Evolutionary conservation across 1,140 invertebrate species (phyloP).

Genomic region (Caenorhabditis elegans): DNA sequence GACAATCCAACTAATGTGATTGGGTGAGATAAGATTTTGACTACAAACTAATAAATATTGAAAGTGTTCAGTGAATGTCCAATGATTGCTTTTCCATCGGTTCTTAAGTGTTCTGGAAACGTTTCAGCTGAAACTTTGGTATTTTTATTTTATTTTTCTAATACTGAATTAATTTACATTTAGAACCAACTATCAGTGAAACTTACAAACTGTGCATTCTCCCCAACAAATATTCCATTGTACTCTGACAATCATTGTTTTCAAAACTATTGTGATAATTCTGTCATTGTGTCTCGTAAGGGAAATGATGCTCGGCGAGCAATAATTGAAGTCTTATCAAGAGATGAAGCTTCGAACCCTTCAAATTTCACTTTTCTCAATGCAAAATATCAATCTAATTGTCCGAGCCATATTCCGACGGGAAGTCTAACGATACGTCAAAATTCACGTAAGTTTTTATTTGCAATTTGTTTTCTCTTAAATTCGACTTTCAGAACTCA

Average conservation of each 20-base stretch:
- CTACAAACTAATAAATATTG: not conserved
- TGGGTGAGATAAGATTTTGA: not conserved
- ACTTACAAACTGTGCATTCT: not conserved
- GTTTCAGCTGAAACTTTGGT: not conserved
- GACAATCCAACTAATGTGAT: constrained; percentile 4
- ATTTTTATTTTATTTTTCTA: not conserved
- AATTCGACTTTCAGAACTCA: not conserved
- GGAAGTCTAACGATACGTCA: not conserved
- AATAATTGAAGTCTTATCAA: not conserved
- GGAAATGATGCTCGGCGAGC: not conserved
- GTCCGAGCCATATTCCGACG: not conserved
- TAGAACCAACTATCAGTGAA: constrained; percentile 3
- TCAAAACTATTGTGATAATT: not conserved
- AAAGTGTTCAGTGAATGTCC: not conserved
- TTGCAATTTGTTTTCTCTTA: not conserved
- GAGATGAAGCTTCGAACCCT: not conserved
- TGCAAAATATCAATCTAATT: not conserved
- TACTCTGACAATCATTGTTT: constrained; percentile 5
- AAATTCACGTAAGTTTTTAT: not conserved
- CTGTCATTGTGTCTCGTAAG: not conserved
- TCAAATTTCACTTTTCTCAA: constrained; percentile 1
- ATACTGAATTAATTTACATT: not conserved
- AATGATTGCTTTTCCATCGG: not conserved
- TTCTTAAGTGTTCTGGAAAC: not conserved
- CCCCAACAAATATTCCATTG: not conserved